Percentiles rank a stretch among this genome's conserved stretches.
Conservation (phyloP, 2,113 vertebrate species). For the Neofelis nebulosa region DNA sequence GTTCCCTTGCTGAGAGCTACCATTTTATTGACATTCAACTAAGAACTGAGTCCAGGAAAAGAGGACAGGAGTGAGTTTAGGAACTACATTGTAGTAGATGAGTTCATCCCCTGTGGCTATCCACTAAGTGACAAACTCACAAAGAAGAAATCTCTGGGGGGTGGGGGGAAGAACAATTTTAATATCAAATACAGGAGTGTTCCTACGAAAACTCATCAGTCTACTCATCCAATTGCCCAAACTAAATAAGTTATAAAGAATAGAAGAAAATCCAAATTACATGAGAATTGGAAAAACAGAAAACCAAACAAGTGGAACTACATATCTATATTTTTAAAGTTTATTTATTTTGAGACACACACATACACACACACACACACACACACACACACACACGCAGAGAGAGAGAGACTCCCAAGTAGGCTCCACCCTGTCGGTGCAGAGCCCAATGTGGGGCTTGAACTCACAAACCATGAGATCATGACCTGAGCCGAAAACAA, state of each 20-base stretch:
- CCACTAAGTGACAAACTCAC: not conserved
- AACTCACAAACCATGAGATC: too few species aligned
- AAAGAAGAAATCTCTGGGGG: not conserved
- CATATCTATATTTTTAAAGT: too few species aligned
- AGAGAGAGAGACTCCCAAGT: too few species aligned
- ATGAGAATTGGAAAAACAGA: not conserved
- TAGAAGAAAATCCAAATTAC: not conserved
- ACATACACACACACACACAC: too few species aligned
- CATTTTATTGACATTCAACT: constrained; percentile 58
- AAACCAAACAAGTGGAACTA: not conserved
- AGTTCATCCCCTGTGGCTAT: not conserved
- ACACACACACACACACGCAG: too few species aligned
- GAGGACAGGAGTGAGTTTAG: not conserved
- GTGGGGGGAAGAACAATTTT: not conserved
- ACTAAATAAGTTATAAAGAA: not conserved
- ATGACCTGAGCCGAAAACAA: too few species aligned
- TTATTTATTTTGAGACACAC: too few species aligned
- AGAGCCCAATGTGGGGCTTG: too few species aligned
- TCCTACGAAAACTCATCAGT: not conserved
- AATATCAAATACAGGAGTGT: not conserved
- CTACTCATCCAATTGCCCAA: not conserved
- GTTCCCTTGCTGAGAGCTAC: constrained; percentile 64
- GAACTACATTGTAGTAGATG: not conserved
- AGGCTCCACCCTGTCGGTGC: too few species aligned
- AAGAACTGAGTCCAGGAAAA: constrained; percentile 19